phyloP scores from a whole-genome alignment of 2,113 vertebrate genomes.

The Scophthalmus maximus region DNA sequence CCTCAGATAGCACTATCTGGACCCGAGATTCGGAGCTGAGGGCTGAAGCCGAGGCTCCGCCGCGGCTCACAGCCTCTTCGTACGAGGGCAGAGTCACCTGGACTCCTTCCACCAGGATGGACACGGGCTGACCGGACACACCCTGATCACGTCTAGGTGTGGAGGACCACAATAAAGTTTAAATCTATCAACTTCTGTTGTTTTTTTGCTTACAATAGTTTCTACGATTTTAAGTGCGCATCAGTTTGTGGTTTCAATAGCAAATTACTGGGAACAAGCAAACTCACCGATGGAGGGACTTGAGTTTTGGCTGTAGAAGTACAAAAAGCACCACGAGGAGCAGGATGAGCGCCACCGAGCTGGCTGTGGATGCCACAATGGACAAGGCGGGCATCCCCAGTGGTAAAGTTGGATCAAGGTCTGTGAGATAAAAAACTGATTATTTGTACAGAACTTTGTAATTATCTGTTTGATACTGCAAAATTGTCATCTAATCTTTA shows the following conservation, averaged over 20 bases:
- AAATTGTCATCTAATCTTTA: slow-evolving; percentile 56
- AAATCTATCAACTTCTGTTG: background rate
- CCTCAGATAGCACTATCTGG: slow-evolving; percentile 95
- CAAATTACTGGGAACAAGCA: background rate
- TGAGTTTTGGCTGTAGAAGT: slow-evolving; percentile 96
- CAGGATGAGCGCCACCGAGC: slow-evolving; percentile 93
- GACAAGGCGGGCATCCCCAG: slow-evolving; percentile 93
- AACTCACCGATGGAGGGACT: slow-evolving; percentile 94
- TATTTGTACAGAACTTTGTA: background rate
- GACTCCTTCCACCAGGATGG: slow-evolving; percentile 96
- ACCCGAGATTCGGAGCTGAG: slow-evolving; percentile 90
- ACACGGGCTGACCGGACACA: slow-evolving; percentile 92
- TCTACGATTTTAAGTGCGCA: background rate
- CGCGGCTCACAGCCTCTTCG: slow-evolving; percentile 93
- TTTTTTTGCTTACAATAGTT: background rate
- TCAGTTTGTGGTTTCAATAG: background rate
- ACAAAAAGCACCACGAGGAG: slow-evolving; percentile 97
- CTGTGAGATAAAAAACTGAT: slow-evolving; percentile 72
- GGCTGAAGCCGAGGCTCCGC: slow-evolving; percentile 70
- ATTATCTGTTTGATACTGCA: background rate
- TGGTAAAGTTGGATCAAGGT: slow-evolving; percentile 83
- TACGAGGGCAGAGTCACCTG: slow-evolving; percentile 96
- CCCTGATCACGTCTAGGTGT: slow-evolving; percentile 89
- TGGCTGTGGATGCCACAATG: slow-evolving; percentile 96
- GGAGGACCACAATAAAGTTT: background rate